Evolutionary conservation across 2,888 invertebrate species (phyloP), one percentile per base, ranked within the genome.

Genomic region (Papilio demoleus): DNA sequence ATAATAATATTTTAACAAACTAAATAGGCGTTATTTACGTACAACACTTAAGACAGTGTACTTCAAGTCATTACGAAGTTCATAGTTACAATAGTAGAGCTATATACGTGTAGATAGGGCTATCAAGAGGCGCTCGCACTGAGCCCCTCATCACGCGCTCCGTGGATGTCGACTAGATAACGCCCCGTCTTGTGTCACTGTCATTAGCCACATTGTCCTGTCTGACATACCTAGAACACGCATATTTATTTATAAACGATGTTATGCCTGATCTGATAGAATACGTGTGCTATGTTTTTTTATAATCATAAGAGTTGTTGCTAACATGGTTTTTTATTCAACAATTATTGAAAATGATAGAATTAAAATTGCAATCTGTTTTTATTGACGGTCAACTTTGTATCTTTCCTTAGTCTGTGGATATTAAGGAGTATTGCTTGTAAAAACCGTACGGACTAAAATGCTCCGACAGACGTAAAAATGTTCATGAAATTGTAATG

Each of bases 131-230:
- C 42, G 34, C 58, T 58, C 45, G 38, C 38, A 58, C 17, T 31
- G 8, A 47, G 66, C 75, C 77, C 74, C 76, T 73, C 83, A 85
- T 87, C 88, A 87, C 83, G 84, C 79, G 70, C 82, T 78, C 69
- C 77, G 74, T 77, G 85, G 78, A 79, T 85, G 85, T 78, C 80
- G 76, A 75, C 70, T 42, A 53, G 70, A 78, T 80, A 85, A 86
- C 86, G 83, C 82, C 77, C 73, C 67, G 69, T 63, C 71, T 67
- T 65, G 47, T 68, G 70, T 70, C 70, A 70, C 61, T 73, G 73
- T 71, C 70, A 70, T 72, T 66, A 67, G 62, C 64, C 62, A 67
- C 70, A 67, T 61, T 71, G 73, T 70, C 62, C 58, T 67, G 62
- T 42, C 47, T 45, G 31, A 24, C n/a, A 4, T 31, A 31, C n/a